Evolutionary conservation across 2,113 vertebrate genomes (phyloP).

Genomic region (Casuarius casuarius): DNA sequence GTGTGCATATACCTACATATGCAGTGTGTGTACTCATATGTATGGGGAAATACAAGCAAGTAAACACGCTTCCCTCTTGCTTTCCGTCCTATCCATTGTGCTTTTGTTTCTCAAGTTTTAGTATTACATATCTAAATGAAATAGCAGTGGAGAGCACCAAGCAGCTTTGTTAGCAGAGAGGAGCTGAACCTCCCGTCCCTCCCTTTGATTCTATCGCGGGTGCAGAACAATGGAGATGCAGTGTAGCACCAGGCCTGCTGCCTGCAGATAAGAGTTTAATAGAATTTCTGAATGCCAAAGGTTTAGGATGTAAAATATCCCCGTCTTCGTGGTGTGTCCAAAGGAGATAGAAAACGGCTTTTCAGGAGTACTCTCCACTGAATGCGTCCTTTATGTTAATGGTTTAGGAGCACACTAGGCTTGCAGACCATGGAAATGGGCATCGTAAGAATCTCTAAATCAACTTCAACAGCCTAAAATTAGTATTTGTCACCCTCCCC

Average conservation of each 20-base stretch:
- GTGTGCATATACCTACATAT: rapidly evolving
- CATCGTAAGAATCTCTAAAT: neutral
- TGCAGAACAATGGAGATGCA: conserved; percentile 88
- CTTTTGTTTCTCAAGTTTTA: conserved; percentile 58
- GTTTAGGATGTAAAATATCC: conserved; percentile 92
- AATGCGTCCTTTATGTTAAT: conserved; percentile 87
- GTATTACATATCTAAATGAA: neutral
- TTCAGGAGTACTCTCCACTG: conserved; percentile 88
- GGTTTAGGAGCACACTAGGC: conserved; percentile 70
- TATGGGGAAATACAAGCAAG: neutral
- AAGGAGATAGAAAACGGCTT: conserved; percentile 89
- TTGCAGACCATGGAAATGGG: conserved; percentile 71
- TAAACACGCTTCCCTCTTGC: neutral
- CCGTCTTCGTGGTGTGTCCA: conserved; percentile 83
- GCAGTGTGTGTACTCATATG: neutral
- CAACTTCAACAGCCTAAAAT: neutral
- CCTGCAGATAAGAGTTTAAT: conserved; percentile 95
- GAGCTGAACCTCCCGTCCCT: conserved; percentile 81
- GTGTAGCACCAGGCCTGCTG: conserved; percentile 88
- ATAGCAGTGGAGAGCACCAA: conserved; percentile 1
- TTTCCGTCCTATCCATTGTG: neutral
- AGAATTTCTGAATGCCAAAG: conserved; percentile 96
- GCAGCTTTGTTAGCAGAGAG: conserved; percentile 75
- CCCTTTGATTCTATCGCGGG: conserved; percentile 88
- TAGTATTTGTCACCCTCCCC: neutral